Evolutionary conservation across 1,140 invertebrate genomes (phyloP), one percentile per base, ranked within the genome.

Genomic region (Melanaphis sacchari): DNA sequence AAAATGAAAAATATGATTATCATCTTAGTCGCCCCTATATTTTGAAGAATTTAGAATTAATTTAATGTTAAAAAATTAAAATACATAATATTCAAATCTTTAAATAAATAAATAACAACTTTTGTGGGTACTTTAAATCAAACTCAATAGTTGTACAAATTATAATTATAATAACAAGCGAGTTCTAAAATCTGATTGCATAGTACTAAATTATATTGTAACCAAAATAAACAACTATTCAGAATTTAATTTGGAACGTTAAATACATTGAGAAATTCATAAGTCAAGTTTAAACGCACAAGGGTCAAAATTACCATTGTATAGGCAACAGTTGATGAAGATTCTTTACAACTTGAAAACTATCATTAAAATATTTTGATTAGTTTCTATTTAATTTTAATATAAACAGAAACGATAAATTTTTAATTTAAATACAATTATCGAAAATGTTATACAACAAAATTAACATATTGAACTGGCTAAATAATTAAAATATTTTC

Each of bases 251-350:
- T 90, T 90, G 26, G 18, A 26, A 41, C 52, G 89, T 59, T 54
- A 40, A 66, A 54, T 24, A 59, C 31, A 11, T 36, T 11, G 40
- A 90, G 52, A 40, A 89, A 90, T 41, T 90, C 89, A 41, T 3
- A 22, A 40, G 52, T 90, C 52, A 31, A 90, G 52, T 66, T 90
- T 59, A 59, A 66, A 66, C 49, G 38, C 4, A 59, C 36, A 90
- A 59, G 31, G 89, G 49, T 90, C 89, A 90, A 90, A 90, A 90
- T 90, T 90, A 90, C 89, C 89, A 90, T 90, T 90, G 89, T 90
- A 90, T 66, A 59, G 52, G 11, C 38, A 90, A 90, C 40, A 90
- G n/a, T 59, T 15, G 15, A 38, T 89, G 87, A 89, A 89, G n/a
- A 89, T 38, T 36, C 43, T 89, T 11, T 40, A 54, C 26, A 36